Conservation (phyloP, 1,140 invertebrate species). For the Drosophila azteca region DNA sequence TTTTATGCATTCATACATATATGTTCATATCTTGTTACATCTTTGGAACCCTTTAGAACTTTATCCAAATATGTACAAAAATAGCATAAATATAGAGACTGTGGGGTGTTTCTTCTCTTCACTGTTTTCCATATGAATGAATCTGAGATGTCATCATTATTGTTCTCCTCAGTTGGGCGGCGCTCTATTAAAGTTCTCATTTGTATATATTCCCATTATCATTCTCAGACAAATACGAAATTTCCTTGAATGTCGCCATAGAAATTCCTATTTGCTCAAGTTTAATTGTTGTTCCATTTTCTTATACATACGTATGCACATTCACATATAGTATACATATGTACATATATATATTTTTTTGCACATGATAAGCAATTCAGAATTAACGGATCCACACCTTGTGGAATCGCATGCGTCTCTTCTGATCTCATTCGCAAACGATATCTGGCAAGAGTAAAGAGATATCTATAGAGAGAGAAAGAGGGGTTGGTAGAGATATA, state of each 20-base stretch:
- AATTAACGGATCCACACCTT: slow-evolving; percentile 25
- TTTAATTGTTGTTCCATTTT: slow-evolving; percentile 40
- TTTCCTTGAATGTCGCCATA: slow-evolving; percentile 39
- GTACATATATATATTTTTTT: slow-evolving; percentile 3
- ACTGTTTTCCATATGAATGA: no score
- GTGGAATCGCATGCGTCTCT: background rate
- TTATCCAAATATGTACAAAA: no score
- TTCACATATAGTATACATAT: no score
- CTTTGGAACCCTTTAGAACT: no score
- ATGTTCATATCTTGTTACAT: no score
- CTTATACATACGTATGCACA: slow-evolving; percentile 11
- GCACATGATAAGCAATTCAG: slow-evolving; percentile 13
- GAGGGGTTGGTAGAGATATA: no score
- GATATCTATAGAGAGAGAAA: no score
- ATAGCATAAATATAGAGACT: no score
- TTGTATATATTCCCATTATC: slow-evolving; percentile 18
- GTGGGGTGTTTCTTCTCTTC: no score
- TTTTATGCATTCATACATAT: no score
- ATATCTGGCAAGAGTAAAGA: background rate
- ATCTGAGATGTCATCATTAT: slow-evolving; percentile 26
- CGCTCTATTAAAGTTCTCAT: slow-evolving; percentile 27
- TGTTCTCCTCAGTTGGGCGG: slow-evolving; percentile 6
- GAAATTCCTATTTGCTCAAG: slow-evolving; percentile 27
- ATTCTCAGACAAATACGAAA: slow-evolving; percentile 1
- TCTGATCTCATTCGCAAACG: background rate